phyloP scores from a whole-genome alignment of 1,140 invertebrate genomes.

The Eumaeus atala region DNA sequence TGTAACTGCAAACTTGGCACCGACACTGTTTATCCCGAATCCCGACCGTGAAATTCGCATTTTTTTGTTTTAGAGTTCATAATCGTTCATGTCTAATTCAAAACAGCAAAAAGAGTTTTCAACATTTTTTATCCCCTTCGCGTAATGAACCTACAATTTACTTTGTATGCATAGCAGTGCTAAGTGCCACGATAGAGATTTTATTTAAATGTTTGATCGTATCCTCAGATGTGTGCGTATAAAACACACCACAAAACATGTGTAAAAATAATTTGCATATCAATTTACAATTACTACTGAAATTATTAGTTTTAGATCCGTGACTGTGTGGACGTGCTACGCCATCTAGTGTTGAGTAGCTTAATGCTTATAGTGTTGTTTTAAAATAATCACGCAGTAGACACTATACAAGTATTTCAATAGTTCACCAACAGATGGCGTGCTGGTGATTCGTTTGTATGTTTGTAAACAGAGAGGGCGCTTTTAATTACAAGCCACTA shows the following conservation, averaged over 20 bases:
- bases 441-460: too few species aligned
- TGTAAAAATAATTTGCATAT: too few species aligned
- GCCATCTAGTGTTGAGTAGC: constrained; percentile 12
- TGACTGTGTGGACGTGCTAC: neutral
- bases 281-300: too few species aligned
- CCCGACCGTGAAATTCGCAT: constrained; percentile 37
- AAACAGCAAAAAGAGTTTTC: neutral
- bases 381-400: neutral
- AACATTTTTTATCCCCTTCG: neutral
- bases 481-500: too few species aligned
- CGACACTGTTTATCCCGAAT: constrained; percentile 41
- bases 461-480: too few species aligned
- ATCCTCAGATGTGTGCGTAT: too few species aligned
- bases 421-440: neutral
- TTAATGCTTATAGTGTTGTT: neutral
- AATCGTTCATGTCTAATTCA: constrained; percentile 31
- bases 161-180: too few species aligned
- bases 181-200: too few species aligned
- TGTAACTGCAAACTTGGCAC: constrained; percentile 38
- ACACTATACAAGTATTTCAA: neutral
- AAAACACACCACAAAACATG: neutral
- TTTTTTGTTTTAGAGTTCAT: constrained; percentile 32
- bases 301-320: neutral
- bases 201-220: too few species aligned
- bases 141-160: too few species aligned